Evolutionary conservation across 2,113 vertebrate genomes (phyloP).

Genomic region (Athene cunicularia): DNA sequence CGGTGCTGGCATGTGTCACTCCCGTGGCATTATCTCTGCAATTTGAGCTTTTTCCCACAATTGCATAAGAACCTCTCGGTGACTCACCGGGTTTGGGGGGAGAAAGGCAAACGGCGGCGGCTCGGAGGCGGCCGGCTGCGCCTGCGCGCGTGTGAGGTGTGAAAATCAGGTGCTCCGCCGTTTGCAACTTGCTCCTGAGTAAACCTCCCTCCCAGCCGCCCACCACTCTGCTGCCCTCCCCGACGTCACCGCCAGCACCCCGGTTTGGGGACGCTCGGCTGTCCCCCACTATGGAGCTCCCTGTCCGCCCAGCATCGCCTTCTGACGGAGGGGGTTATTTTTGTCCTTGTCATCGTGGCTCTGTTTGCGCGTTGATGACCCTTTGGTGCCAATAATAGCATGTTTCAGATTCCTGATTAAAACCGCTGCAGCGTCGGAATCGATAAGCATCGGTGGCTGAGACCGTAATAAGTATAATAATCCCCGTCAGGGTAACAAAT

Average conservation of each 20-base stretch:
- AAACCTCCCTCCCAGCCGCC: not conserved
- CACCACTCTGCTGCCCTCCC: not conserved
- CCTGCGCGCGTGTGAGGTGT: not conserved
- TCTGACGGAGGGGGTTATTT: not conserved
- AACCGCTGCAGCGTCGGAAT: constrained; percentile 2
- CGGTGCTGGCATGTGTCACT: not conserved
- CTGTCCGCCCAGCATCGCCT: not conserved
- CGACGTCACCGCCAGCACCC: not conserved
- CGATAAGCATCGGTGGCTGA: constrained; percentile 27
- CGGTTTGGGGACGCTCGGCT: not conserved
- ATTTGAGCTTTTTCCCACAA: not conserved
- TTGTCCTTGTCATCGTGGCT: not conserved
- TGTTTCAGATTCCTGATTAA: constrained; percentile 21
- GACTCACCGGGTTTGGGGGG: not conserved
- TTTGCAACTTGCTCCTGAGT: not conserved
- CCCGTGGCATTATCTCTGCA: not conserved
- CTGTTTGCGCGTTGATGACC: not conserved
- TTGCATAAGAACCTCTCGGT: not conserved
- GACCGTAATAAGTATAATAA: constrained; percentile 51
- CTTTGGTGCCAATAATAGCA: not conserved
- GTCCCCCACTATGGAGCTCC: not conserved
- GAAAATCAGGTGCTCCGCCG: not conserved
- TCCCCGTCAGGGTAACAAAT: constrained; percentile 25
- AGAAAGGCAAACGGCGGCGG: not conserved
- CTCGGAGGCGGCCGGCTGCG: not conserved